These are phyloP conservation scores for Hirtodrosophila trivittata DNA, from an alignment of 2,888 invertebrate species.

Conservation along the genomic window DNA sequence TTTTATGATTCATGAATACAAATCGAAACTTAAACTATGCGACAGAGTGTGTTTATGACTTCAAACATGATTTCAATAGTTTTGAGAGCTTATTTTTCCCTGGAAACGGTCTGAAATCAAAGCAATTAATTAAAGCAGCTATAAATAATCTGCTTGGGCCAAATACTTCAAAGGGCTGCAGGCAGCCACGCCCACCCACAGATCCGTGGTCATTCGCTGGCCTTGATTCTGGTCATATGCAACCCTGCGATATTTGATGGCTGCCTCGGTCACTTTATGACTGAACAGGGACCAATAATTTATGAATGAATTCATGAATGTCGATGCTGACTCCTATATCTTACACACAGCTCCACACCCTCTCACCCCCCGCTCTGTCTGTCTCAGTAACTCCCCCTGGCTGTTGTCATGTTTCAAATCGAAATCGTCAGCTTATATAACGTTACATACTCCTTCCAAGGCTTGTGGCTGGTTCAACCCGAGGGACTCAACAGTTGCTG, in stretches of 20 bases:
- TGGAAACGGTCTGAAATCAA: conserved; percentile 39
- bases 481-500: conserved; percentile 42
- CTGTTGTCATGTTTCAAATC: conserved; percentile 38
- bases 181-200: conserved; percentile 17
- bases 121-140: conserved; percentile 51
- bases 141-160: conserved; percentile 38
- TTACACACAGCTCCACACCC: conserved; percentile 1
- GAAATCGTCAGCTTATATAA: conserved; percentile 60
- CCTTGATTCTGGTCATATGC: conserved; percentile 49
- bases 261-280: conserved; percentile 71
- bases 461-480: conserved; percentile 26
- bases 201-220: conserved; percentile 3
- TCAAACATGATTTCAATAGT: conserved; percentile 13
- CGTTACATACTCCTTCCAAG: conserved; percentile 19
- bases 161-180: not conserved
- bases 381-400: too few relatives aligned
- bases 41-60: conserved; percentile 14
- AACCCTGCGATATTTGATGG: conserved; percentile 75
- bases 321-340: conserved; percentile 47
- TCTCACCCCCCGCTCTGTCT: too few relatives aligned
- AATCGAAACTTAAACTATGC: too few relatives aligned
- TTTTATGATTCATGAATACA: too few relatives aligned
- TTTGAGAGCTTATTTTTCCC: conserved; percentile 35
- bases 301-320: conserved; percentile 80
- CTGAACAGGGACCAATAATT: conserved; percentile 78